phyloP scores from a whole-genome alignment of 1,140 invertebrate species.

The Drosophila lacertosa region DNA sequence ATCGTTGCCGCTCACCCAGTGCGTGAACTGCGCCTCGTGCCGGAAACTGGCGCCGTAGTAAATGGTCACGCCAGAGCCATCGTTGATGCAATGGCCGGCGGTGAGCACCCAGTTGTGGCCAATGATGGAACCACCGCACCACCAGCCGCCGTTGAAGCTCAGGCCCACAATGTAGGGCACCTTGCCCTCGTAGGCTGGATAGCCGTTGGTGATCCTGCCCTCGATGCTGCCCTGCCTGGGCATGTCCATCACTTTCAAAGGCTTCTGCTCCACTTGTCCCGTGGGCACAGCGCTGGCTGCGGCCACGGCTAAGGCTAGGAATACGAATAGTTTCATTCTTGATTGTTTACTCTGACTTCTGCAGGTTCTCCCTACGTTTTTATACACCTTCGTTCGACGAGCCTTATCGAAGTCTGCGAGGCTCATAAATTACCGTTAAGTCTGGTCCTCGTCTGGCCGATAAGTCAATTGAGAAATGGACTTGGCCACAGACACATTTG shows the following conservation, averaged over 20 bases:
- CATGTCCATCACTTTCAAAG: slow-evolving; percentile 5
- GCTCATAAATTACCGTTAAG: slow-evolving; percentile 14
- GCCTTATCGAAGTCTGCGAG: not conserved
- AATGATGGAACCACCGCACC: slow-evolving; percentile 87
- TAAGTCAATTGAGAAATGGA: too few relatives aligned
- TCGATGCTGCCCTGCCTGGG: slow-evolving; percentile 24
- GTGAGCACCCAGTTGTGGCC: slow-evolving; percentile 85
- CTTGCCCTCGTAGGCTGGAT: slow-evolving; percentile 77
- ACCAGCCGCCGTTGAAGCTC: slow-evolving; percentile 67
- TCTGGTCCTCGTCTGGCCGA: slow-evolving; percentile 5
- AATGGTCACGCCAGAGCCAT: slow-evolving; percentile 29
- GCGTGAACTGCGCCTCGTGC: slow-evolving; percentile 33
- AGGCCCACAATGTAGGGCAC: slow-evolving; percentile 85
- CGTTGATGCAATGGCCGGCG: slow-evolving; percentile 85
- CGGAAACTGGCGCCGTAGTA: slow-evolving; percentile 55
- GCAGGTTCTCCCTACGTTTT: not conserved
- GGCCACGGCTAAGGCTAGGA: slow-evolving; percentile 35
- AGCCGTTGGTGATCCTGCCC: slow-evolving; percentile 62
- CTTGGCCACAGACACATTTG: too few relatives aligned
- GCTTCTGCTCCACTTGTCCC: too few relatives aligned
- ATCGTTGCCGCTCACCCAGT: slow-evolving; percentile 33
- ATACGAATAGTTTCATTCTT: slow-evolving; percentile 10
- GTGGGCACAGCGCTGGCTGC: slow-evolving; percentile 19
- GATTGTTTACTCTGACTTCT: not conserved
- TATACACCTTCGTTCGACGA: not conserved